Percentiles rank a stretch among this genome's conserved stretches.
Conservation (phyloP, 2,113 vertebrate genomes). For the Pogonocichla stellata region DNA sequence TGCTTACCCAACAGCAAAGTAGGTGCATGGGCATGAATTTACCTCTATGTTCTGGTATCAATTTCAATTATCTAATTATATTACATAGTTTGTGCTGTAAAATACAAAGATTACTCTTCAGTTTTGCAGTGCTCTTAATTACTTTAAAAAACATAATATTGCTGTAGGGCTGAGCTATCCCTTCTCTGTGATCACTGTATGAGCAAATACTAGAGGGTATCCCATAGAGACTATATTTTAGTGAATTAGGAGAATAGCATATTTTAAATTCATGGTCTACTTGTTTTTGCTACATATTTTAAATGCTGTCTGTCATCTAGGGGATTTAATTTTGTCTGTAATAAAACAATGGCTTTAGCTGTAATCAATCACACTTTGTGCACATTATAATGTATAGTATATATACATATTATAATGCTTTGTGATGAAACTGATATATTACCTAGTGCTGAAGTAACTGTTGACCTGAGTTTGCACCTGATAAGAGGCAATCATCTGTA, state of each 20-base stretch:
- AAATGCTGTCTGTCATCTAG: slow-evolving; percentile 60
- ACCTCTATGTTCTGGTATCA: background rate
- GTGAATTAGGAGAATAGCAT: background rate
- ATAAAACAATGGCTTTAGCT: background rate
- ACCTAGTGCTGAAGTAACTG: background rate
- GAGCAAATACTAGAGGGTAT: background rate
- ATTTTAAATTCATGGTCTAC: slow-evolving; percentile 28
- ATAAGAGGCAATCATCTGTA: background rate
- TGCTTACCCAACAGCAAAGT: background rate
- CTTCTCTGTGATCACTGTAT: background rate
- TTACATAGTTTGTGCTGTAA: background rate
- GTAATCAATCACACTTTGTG: background rate
- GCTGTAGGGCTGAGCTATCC: background rate
- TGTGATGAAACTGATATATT: background rate
- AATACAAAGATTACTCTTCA: background rate
- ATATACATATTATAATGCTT: fast-evolving
- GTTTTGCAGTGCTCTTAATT: background rate
- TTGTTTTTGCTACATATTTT: slow-evolving; percentile 12
- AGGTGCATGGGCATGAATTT: background rate
- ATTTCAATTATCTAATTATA: background rate
- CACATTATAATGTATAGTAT: background rate
- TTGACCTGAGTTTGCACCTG: background rate
- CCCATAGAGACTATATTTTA: background rate
- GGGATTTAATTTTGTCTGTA: slow-evolving; percentile 22
- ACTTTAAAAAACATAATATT: background rate